A percentile compares a stretch with the other conserved stretches of the same genome.
Conservation (phyloP, 30 jellyfish, hydroid and myxozoan genomes). For the Hydractinia echinata region DNA sequence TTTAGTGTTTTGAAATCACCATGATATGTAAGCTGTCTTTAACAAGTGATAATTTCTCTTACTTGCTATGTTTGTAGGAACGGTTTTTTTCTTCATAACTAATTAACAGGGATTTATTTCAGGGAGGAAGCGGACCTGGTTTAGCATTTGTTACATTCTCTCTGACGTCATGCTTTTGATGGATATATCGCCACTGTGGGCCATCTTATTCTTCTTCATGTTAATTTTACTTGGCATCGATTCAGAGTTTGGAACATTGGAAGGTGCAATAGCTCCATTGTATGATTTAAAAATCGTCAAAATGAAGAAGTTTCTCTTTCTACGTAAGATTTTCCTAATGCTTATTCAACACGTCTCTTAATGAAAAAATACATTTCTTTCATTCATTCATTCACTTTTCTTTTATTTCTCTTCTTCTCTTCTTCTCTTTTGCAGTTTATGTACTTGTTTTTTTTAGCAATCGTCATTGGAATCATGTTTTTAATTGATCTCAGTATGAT, state of each 20-base stretch:
- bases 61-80: background rate
- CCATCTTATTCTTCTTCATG: slow-evolving; percentile 82
- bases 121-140: slow-evolving; percentile 89
- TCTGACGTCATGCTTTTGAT: slow-evolving; percentile 78
- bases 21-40: background rate
- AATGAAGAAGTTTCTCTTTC: slow-evolving; percentile 55
- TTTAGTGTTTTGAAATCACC: background rate
- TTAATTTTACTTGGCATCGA: slow-evolving; percentile 75
- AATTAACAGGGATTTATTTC: background rate
- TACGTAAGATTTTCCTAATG: slow-evolving; percentile 42
- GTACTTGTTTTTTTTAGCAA: slow-evolving; percentile 34
- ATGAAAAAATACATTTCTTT: background rate
- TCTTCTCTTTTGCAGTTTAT: too few relatives aligned
- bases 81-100: background rate
- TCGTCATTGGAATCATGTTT: slow-evolving; percentile 64
- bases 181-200: slow-evolving; percentile 97
- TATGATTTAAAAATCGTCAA: slow-evolving; percentile 66
- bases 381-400: background rate
- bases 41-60: background rate
- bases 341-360: background rate
- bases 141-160: slow-evolving; percentile 75
- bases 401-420: background rate
- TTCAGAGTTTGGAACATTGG: slow-evolving; percentile 86
- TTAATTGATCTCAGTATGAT: slow-evolving; percentile 71
- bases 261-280: slow-evolving; percentile 85